Conservation (phyloP, 1,140 invertebrate species). For the Lysiphlebus fabarum region DNA sequence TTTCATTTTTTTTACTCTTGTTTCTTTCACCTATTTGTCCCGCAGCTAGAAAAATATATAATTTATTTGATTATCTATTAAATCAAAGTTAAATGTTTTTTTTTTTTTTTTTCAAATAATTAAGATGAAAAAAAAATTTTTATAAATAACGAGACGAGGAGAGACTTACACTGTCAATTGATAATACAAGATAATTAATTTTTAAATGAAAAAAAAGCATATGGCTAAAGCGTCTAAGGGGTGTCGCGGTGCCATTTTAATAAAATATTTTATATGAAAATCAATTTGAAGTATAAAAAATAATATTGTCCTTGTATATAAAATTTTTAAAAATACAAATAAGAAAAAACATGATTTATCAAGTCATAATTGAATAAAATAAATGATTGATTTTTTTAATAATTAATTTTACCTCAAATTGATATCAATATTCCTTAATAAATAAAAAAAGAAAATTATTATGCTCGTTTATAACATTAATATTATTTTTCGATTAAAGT, state of each 20-base stretch:
- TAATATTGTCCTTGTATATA: no score
- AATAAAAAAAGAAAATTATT: background rate
- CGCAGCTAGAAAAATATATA: constrained; percentile 44
- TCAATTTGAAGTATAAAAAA: no score
- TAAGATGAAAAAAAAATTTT: background rate
- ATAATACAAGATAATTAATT: background rate
- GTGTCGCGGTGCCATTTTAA: constrained; percentile 5
- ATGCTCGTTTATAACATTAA: background rate
- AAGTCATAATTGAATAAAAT: no score
- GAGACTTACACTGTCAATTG: background rate
- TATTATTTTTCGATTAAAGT: background rate
- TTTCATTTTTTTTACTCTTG: constrained; percentile 15
- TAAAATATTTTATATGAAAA: no score
- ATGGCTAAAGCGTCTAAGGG: constrained; percentile 1
- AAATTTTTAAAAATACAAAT: no score
- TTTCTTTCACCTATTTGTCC: constrained; percentile 30
- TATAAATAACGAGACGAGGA: constrained; percentile 1
- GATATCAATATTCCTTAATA: no score
- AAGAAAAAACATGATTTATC: no score
- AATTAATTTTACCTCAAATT: no score
- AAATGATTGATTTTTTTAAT: no score
- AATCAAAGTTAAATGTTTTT: no score
- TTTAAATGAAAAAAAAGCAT: background rate
- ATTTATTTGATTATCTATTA: constrained; percentile 32
- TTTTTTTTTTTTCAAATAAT: background rate